These are phyloP conservation scores for Odontesthes bonariensis DNA, from an alignment of 2,113 vertebrate species.

Conservation along the genomic window DNA sequence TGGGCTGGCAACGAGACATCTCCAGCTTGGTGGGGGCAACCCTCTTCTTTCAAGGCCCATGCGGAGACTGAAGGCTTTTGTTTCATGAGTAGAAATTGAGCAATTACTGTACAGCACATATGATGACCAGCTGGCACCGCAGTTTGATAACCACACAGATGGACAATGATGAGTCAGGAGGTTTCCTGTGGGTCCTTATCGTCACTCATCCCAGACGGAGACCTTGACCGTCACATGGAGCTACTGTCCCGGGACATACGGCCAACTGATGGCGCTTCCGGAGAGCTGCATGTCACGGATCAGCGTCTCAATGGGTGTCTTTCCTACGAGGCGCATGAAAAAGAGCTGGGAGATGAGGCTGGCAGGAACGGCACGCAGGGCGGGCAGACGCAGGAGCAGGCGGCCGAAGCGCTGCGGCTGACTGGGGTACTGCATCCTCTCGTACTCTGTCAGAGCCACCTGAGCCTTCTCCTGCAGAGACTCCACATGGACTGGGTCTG, in stretches of 20 bases:
- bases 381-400: conserved; percentile 91
- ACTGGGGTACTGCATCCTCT: conserved; percentile 89
- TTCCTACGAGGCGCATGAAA: conserved; percentile 96
- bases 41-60: conserved; percentile 43
- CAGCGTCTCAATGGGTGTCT: conserved; percentile 95
- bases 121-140: conserved; percentile 64
- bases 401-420: conserved; percentile 95
- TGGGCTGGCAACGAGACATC: conserved; percentile 52
- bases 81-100: conserved; percentile 53
- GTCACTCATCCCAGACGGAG: conserved; percentile 59
- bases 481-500: conserved; percentile 92
- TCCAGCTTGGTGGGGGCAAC: conserved; percentile 39
- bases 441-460: conserved; percentile 94
- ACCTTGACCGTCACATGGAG: conserved; percentile 35
- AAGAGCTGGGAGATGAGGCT: conserved; percentile 96
- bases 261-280: conserved; percentile 96
- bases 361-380: conserved; percentile 91
- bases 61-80: conserved; percentile 37
- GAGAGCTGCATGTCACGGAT: conserved; percentile 98
- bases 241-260: conserved; percentile 90
- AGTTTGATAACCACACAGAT: conserved; percentile 69
- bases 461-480: conserved; percentile 95
- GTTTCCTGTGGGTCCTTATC: conserved; percentile 68
- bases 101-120: conserved; percentile 58
- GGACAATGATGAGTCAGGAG: conserved; percentile 74